phyloP scores from a whole-genome alignment of 2,113 vertebrate genomes.

The Alligator mississippiensis region DNA sequence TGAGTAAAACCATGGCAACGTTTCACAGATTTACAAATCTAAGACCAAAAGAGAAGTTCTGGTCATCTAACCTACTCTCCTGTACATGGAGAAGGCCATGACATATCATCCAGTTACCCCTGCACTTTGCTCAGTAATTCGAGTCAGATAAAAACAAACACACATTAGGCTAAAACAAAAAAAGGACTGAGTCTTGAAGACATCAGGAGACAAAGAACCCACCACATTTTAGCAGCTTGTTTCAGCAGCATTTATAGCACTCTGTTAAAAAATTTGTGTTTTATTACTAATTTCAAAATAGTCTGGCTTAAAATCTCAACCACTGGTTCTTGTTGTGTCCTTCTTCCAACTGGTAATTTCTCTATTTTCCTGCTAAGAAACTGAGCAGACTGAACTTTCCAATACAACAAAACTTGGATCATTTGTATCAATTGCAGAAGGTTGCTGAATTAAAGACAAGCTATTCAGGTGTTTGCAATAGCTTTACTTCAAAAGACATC shows the following conservation, averaged over 20 bases:
- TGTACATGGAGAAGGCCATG: background rate
- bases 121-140: background rate
- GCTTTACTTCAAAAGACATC: too few relatives aligned
- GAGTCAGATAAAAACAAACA: background rate
- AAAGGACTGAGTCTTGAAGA: background rate
- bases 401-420: too few relatives aligned
- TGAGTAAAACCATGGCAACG: background rate
- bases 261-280: background rate
- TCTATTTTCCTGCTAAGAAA: background rate
- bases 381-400: background rate
- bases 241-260: background rate
- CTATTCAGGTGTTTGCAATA: too few relatives aligned
- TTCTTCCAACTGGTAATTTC: background rate
- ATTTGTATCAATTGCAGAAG: too few relatives aligned
- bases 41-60: background rate
- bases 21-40: background rate
- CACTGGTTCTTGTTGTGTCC: background rate
- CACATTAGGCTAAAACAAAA: background rate
- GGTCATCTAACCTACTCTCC: background rate
- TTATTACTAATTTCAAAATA: background rate
- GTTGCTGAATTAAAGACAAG: too few relatives aligned
- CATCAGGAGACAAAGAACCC: background rate
- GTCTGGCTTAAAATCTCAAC: background rate
- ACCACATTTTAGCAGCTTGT: background rate
- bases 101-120: background rate